phyloP scores from a whole-genome alignment of 1,140 invertebrate species.

The Hetaerina americana region DNA sequence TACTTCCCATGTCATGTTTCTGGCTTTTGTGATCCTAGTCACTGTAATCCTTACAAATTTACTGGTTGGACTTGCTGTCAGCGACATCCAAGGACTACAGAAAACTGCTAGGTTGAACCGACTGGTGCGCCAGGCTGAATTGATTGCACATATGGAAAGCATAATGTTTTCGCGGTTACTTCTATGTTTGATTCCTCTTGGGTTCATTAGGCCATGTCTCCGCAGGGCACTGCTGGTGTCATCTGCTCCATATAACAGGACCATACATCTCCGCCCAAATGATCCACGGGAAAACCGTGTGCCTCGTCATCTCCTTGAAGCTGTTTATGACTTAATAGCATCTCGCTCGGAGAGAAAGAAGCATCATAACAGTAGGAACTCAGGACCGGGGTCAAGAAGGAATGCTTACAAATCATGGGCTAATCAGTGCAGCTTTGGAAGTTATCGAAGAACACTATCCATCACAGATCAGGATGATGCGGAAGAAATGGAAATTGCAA shows the following conservation, averaged over 20 bases:
- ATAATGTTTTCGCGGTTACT: constrained; percentile 64
- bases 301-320: constrained; percentile 55
- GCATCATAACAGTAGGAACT: not conserved
- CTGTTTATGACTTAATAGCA: constrained; percentile 55
- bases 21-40: constrained; percentile 64
- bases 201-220: constrained; percentile 47
- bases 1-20: constrained; percentile 60
- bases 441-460: constrained; percentile 65
- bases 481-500: not conserved
- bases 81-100: constrained; percentile 69
- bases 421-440: not conserved
- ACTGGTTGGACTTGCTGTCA: constrained; percentile 70
- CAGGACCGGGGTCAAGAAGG: not conserved
- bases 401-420: not conserved
- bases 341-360: not conserved
- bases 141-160: constrained; percentile 64
- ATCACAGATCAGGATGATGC: constrained; percentile 42
- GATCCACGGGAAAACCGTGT: constrained; percentile 63
- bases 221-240: constrained; percentile 54
- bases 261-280: constrained; percentile 58
- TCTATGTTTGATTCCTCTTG: constrained; percentile 42
- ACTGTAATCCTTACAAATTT: constrained; percentile 77
- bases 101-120: constrained; percentile 65
- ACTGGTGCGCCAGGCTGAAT: constrained; percentile 60
- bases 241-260: constrained; percentile 47